phyloP scores from a whole-genome alignment of 2,113 vertebrate genomes.

The Forbesichthys agassizii region DNA sequence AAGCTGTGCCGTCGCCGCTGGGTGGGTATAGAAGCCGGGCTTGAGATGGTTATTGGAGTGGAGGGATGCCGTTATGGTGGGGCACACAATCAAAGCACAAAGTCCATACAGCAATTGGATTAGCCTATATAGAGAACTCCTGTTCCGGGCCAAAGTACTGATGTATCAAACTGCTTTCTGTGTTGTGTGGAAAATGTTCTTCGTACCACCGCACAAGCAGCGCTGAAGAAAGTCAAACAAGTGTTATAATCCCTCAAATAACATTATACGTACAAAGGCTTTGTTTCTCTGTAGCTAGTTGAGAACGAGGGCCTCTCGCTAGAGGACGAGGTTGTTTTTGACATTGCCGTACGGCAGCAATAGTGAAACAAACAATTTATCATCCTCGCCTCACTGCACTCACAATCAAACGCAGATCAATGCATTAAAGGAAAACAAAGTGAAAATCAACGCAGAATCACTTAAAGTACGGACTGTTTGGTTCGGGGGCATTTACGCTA shows the following conservation, averaged over 20 bases:
- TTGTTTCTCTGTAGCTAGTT: too few relatives aligned
- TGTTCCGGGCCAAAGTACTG: background rate
- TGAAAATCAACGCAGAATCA: conserved; percentile 64
- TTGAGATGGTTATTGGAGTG: conserved; percentile 19
- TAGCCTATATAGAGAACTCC: background rate
- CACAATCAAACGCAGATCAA: conserved; percentile 70
- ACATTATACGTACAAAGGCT: conserved; percentile 10
- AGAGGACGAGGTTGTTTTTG: conserved; percentile 43
- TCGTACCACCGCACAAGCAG: background rate
- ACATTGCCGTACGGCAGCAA: conserved; percentile 56
- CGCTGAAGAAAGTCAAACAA: background rate
- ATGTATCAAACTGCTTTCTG: background rate
- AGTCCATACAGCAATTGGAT: background rate
- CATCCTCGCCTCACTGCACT: conserved; percentile 59
- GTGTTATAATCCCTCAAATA: background rate
- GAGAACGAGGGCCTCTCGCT: background rate
- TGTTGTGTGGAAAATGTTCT: background rate
- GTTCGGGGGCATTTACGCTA: conserved; percentile 67
- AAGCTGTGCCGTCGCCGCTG: conserved; percentile 57
- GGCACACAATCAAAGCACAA: conserved; percentile 1
- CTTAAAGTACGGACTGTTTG: conserved; percentile 67
- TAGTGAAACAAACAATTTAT: conserved; percentile 64
- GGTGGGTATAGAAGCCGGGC: conserved; percentile 7
- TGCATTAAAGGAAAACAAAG: conserved; percentile 65
- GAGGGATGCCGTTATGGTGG: background rate